These are phyloP conservation scores for Mungos mungo DNA, from an alignment of 2,113 vertebrate species.

Conservation along the genomic window DNA sequence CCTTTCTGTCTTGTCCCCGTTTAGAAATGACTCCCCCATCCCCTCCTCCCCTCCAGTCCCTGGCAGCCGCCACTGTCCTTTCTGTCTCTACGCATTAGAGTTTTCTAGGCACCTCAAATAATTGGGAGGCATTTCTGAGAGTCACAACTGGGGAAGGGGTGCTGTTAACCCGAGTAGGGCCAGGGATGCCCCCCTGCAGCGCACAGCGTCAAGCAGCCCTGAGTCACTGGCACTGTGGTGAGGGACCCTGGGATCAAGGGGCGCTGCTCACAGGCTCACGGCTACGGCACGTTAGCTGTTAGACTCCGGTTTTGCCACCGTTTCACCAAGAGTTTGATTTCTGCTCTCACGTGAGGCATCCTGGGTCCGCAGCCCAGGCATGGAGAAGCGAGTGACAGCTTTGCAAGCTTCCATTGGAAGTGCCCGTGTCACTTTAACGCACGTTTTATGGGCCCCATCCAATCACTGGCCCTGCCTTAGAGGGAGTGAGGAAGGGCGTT, in stretches of 20 bases:
- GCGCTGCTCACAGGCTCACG: not conserved
- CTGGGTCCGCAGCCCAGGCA: rapidly evolving
- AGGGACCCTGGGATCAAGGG: not conserved
- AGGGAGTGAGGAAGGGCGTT: not conserved
- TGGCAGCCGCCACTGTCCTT: not conserved
- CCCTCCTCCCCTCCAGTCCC: not conserved
- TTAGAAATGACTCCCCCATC: not conserved
- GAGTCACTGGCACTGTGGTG: not conserved
- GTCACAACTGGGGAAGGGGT: not conserved
- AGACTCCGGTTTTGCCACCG: not conserved
- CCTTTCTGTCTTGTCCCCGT: not conserved
- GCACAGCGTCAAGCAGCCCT: not conserved
- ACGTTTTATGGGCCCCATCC: not conserved
- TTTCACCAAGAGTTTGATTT: not conserved
- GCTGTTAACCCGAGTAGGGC: not conserved
- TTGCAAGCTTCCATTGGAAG: not conserved
- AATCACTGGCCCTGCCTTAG: not conserved
- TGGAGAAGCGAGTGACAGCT: not conserved
- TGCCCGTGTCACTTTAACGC: not conserved
- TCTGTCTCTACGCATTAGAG: not conserved
- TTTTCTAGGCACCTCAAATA: not conserved
- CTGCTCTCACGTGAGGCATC: not conserved
- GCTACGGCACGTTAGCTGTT: not conserved
- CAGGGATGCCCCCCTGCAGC: not conserved
- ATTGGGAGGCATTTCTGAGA: not conserved